These are phyloP conservation scores for Synanthedon vespiformis DNA, from an alignment of 2,888 invertebrate species.

Conservation along the genomic window DNA sequence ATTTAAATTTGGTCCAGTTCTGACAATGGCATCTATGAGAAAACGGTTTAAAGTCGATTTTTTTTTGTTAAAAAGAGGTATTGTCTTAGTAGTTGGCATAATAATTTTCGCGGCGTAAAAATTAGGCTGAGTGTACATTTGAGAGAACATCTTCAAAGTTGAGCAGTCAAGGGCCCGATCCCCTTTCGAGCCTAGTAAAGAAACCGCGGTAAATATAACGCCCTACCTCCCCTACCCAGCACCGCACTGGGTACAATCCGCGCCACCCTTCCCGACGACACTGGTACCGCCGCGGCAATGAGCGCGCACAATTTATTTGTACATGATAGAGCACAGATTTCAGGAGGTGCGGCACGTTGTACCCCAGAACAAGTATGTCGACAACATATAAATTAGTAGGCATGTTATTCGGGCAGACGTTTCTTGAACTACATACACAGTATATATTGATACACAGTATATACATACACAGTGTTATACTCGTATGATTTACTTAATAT, in stretches of 20 bases:
- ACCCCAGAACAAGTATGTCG: slow-evolving; percentile 8
- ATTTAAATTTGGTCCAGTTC: too few species aligned
- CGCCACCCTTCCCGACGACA: slow-evolving; percentile 5
- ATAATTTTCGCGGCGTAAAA: slow-evolving; percentile 3
- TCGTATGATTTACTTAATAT: too few species aligned
- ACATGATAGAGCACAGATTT: slow-evolving; percentile 47
- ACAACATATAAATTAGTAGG: slow-evolving; percentile 7
- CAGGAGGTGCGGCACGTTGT: slow-evolving; percentile 15
- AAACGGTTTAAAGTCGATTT: too few species aligned
- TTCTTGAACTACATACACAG: too few species aligned
- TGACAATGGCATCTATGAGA: too few species aligned
- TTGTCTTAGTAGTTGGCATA: background rate
- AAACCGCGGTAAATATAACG: slow-evolving; percentile 10
- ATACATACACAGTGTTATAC: too few species aligned
- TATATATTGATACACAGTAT: too few species aligned
- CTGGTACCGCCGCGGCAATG: background rate
- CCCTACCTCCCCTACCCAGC: background rate
- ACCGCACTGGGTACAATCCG: slow-evolving; percentile 1
- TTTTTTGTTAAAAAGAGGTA: too few species aligned
- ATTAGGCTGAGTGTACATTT: background rate
- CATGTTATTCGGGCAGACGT: too few species aligned
- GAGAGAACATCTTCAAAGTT: background rate
- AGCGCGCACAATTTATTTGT: slow-evolving; percentile 25
- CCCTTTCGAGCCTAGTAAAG: slow-evolving; percentile 1
- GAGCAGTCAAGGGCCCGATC: background rate